Evolutionary conservation across 1,140 invertebrate genomes (phyloP).

Genomic region (Drosophila guanche): DNA sequence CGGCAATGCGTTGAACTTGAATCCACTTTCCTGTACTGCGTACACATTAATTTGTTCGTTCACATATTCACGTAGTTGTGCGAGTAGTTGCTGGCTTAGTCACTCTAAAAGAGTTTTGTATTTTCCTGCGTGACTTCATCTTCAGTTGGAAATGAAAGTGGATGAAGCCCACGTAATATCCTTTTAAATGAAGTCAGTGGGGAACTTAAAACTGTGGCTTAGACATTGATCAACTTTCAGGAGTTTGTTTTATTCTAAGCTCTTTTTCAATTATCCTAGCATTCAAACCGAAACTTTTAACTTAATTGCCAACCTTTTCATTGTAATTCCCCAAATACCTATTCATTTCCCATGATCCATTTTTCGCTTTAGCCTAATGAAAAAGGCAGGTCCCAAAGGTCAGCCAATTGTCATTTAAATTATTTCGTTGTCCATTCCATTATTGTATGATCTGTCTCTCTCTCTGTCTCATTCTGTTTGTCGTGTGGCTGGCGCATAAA

Average conservation of each 20-base stretch:
- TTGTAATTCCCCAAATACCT: constrained; percentile 28
- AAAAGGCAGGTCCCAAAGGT: constrained; percentile 60
- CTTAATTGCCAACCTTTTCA: constrained; percentile 33
- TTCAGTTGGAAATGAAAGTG: constrained; percentile 61
- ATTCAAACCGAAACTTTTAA: constrained; percentile 38
- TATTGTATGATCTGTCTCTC: too few relatives aligned
- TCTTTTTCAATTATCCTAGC: too few relatives aligned
- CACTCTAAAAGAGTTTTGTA: constrained; percentile 40
- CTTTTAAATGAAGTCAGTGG: constrained; percentile 38
- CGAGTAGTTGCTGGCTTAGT: constrained; percentile 46
- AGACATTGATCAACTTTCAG: constrained; percentile 2
- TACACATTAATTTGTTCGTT: constrained; percentile 25
- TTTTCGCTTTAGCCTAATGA: constrained; percentile 45
- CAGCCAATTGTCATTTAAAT: constrained; percentile 58
- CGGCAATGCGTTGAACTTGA: constrained; percentile 72
- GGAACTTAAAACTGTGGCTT: constrained; percentile 7
- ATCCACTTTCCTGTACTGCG: constrained; percentile 30
- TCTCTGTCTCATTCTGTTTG: constrained; percentile 24
- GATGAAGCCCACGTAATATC: constrained; percentile 38
- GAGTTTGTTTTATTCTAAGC: too few relatives aligned
- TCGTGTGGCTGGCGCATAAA: constrained; percentile 61
- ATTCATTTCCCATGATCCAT: constrained; percentile 71
- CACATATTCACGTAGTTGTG: constrained; percentile 26
- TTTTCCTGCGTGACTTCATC: constrained; percentile 66
- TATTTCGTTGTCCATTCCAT: constrained; percentile 4